phyloP scores from a whole-genome alignment of 2,888 invertebrate species.

The Morpho achilles region DNA sequence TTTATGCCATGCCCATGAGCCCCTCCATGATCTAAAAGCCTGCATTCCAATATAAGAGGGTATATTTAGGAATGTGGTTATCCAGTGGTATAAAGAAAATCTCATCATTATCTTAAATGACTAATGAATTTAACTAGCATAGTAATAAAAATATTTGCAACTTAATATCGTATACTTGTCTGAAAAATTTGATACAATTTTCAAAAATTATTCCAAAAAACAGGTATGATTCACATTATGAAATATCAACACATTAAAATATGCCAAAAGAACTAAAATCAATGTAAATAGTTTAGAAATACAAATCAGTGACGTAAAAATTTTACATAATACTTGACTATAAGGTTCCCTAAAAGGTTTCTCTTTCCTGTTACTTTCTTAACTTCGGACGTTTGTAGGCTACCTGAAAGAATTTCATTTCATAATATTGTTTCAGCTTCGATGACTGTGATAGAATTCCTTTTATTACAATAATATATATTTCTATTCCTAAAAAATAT shows the following conservation, averaged over 20 bases:
- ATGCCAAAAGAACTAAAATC: conserved; percentile 70
- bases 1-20: too few species aligned
- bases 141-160: conserved; percentile 29
- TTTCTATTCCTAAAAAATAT: too few species aligned
- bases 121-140: neutral
- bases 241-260: conserved; percentile 72
- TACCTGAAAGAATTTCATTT: conserved; percentile 35
- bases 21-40: too few species aligned
- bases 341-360: conserved; percentile 42
- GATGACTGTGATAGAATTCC: too few species aligned
- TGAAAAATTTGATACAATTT: conserved; percentile 70
- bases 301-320: conserved; percentile 61
- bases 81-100: too few species aligned
- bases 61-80: too few species aligned
- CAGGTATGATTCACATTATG: conserved; percentile 70
- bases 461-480: too few species aligned
- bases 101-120: too few species aligned
- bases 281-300: conserved; percentile 71
- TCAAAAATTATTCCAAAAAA: conserved; percentile 68
- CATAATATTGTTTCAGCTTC: too few species aligned
- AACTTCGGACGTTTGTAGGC: conserved; percentile 6
- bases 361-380: conserved; percentile 1
- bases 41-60: too few species aligned
- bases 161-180: conserved; percentile 65
- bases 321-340: conserved; percentile 62